phyloP scores from a whole-genome alignment of 1,140 invertebrate species.

The Aphidius gifuensis region DNA sequence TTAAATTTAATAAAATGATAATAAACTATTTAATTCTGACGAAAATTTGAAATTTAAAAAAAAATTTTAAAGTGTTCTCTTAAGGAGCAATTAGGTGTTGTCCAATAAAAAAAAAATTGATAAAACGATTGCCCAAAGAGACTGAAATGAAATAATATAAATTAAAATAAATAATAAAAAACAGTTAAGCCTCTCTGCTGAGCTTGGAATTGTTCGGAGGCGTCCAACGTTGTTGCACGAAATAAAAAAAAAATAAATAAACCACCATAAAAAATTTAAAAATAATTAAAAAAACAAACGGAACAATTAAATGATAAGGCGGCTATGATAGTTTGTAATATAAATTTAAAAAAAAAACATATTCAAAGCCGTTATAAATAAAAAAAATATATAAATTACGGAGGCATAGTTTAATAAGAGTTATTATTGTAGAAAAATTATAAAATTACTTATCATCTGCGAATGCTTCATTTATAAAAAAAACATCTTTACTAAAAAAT shows the following conservation, averaged over 20 bases:
- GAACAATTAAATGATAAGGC: conserved; percentile 20
- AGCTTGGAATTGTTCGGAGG: no score
- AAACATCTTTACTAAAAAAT: no score
- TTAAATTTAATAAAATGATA: no score
- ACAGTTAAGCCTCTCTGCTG: not conserved
- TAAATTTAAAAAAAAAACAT: conserved; percentile 4
- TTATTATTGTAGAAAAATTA: not conserved
- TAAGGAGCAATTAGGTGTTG: not conserved
- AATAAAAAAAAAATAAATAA: conserved; percentile 9
- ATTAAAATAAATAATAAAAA: conserved; percentile 7
- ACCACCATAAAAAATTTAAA: not conserved
- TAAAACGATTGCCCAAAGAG: conserved; percentile 9
- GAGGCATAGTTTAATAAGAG: not conserved
- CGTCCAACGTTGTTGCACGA: not conserved
- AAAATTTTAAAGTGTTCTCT: conserved; percentile 10
- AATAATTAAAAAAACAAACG: conserved; percentile 4
- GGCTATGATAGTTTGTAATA: conserved; percentile 19
- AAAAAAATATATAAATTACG: conserved; percentile 6
- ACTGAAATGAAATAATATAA: conserved; percentile 13
- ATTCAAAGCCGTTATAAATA: conserved; percentile 1
- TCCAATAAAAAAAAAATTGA: not conserved
- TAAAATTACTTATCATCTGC: not conserved
- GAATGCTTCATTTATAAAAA: conserved; percentile 9
- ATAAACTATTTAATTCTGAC: no score
- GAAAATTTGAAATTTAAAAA: not conserved